phyloP scores from a whole-genome alignment of 2,888 invertebrate species.

The Chironomus tentans region DNA sequence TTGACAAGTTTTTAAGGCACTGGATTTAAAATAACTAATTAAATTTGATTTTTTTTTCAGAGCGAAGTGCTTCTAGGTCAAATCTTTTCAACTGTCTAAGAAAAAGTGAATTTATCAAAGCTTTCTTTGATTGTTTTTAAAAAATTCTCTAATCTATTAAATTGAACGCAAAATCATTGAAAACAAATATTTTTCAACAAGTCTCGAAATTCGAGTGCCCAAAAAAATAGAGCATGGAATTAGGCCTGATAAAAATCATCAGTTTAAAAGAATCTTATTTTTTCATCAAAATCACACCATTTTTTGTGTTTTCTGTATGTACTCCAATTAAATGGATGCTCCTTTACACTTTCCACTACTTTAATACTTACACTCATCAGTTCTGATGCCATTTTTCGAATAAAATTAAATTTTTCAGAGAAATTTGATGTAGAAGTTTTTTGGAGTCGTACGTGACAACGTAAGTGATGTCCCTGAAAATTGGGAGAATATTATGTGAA shows the following conservation, averaged over 20 bases:
- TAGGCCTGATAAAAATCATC: not conserved
- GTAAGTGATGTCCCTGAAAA: no score
- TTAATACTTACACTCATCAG: not conserved
- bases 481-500: no score
- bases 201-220: not conserved
- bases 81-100: no score
- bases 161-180: no score
- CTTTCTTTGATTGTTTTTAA: no score
- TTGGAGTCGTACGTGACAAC: not conserved
- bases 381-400: not conserved
- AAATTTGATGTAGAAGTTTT: not conserved
- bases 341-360: not conserved
- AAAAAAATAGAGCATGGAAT: not conserved
- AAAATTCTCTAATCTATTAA: no score
- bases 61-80: no score
- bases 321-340: not conserved
- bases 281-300: not conserved
- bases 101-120: no score
- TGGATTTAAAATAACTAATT: no score
- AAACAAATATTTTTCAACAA: no score
- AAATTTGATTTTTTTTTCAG: no score
- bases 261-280: not conserved
- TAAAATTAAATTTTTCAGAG: not conserved
- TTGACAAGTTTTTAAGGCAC: no score
- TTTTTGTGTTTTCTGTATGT: not conserved